Evolutionary conservation across 2,888 invertebrate genomes (phyloP), one percentile per base, ranked within the genome.

Genomic region (Habroteleia sp.): DNA sequence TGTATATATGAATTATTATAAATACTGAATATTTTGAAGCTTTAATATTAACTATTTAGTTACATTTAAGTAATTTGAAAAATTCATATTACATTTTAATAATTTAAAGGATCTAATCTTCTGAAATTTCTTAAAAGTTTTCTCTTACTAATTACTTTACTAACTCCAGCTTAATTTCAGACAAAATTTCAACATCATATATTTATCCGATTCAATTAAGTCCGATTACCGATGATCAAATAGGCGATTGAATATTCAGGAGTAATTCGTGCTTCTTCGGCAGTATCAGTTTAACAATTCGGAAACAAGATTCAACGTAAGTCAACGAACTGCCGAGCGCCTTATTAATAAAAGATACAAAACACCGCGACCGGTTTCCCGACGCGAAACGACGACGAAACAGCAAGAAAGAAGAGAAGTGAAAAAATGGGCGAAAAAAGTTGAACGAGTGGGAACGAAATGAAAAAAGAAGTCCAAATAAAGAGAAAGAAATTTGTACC

Each of bases 401-500:
- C 44, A 69, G 8, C 2, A 4, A n/a, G 13, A 2, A 31, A 46
- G 7, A 29, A 11, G n/a, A 5, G n/a, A n/a, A n/a, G n/a, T n/a
- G 10, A 33, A 46, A 50, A 13, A 50, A 4, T 48, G 31, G 23
- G 23, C 37, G 31, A 41, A 39, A 62, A 42, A 66, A 41, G 42
- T 25, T 46, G 56, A 73, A 16, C 20, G 20, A 20, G 4, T 20
- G 20, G 20, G 20, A 20, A 20, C 4, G 2, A 20, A 20, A 20
- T 20, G 20, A 20, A 74, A 58, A 63, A 48, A 41, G 48, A 52
- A 41, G 66, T 54, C 58, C 54, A 54, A 62, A 63, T 63, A 72
- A 52, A 77, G 76, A 74, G 77, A 76, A 78, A 77, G 80, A 75
- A 80, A 84, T 84, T 85, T 81, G 85, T 83, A 84, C 82, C 85